These are phyloP conservation scores for Ectemnius lituratus DNA, from an alignment of 2,888 invertebrate species.

Conservation along the genomic window DNA sequence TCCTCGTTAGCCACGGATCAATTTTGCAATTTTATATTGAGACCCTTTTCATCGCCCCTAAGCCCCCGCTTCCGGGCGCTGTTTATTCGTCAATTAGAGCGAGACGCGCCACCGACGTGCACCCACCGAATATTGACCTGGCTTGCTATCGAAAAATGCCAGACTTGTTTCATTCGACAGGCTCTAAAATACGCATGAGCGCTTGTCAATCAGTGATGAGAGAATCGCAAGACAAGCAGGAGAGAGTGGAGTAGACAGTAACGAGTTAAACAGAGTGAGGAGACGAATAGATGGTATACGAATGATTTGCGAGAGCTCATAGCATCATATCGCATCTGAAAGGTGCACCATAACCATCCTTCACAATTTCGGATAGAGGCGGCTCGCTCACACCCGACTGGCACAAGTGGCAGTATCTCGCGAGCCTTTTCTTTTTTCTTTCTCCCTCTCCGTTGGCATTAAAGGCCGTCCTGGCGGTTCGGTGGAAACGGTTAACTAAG, in stretches of 20 bases:
- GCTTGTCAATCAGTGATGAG: neutral
- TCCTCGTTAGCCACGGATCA: conserved; percentile 18
- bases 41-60: neutral
- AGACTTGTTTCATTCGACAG: neutral
- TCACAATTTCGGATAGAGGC: conserved; percentile 54
- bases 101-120: neutral
- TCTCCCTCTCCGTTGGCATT: conserved; percentile 30
- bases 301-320: conserved; percentile 53
- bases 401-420: conserved; percentile 60
- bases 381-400: conserved; percentile 23
- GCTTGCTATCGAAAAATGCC: conserved; percentile 2
- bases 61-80: neutral
- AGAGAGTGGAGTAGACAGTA: too few relatives aligned
- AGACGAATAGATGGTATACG: conserved; percentile 9
- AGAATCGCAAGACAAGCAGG: neutral
- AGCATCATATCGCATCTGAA: conserved; percentile 49
- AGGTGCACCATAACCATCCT: conserved; percentile 59
- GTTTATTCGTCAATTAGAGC: conserved; percentile 1
- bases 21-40: conserved; percentile 28
- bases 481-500: conserved; percentile 60
- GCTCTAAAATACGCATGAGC: neutral
- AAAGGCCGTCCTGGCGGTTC: conserved; percentile 47
- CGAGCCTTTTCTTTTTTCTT: conserved; percentile 38
- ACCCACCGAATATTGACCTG: neutral
- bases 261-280: too few relatives aligned